phyloP scores from a whole-genome alignment of 2,888 invertebrate genomes.

The Spialia ferax region DNA sequence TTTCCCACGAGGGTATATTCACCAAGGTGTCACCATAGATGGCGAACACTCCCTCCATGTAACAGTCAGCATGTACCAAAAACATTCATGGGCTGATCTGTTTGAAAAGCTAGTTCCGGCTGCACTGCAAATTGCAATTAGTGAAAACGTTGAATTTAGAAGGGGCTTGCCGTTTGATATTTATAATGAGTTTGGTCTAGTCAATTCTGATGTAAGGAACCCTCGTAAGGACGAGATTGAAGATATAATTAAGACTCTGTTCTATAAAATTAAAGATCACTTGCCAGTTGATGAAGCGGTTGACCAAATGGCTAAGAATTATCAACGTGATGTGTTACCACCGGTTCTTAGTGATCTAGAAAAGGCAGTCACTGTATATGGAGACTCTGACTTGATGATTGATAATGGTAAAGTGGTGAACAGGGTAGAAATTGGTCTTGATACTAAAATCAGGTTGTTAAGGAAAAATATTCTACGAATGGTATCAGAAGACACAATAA shows the following conservation, averaged over 20 bases:
- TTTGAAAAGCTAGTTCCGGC: conserved; percentile 92
- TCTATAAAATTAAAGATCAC: conserved; percentile 87
- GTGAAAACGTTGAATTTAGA: conserved; percentile 90
- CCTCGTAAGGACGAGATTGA: conserved; percentile 81
- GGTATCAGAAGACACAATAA: conserved; percentile 88
- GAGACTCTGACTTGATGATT: conserved; percentile 90
- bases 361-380: conserved; percentile 89
- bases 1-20: conserved; percentile 96
- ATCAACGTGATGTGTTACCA: conserved; percentile 93
- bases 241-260: conserved; percentile 81
- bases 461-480: conserved; percentile 87
- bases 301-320: conserved; percentile 94
- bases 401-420: conserved; percentile 88
- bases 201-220: conserved; percentile 84
- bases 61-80: conserved; percentile 97
- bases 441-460: conserved; percentile 87
- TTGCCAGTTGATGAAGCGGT: conserved; percentile 92
- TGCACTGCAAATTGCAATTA: conserved; percentile 91
- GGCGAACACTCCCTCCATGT: conserved; percentile 97
- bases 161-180: conserved; percentile 93
- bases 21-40: conserved; percentile 93
- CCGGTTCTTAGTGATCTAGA: conserved; percentile 91
- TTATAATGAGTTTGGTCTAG: conserved; percentile 91
- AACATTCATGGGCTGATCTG: conserved; percentile 96
- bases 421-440: conserved; percentile 88